phyloP scores from a whole-genome alignment of 2,113 vertebrate species.

The Rhinolophus ferrumequinum region DNA sequence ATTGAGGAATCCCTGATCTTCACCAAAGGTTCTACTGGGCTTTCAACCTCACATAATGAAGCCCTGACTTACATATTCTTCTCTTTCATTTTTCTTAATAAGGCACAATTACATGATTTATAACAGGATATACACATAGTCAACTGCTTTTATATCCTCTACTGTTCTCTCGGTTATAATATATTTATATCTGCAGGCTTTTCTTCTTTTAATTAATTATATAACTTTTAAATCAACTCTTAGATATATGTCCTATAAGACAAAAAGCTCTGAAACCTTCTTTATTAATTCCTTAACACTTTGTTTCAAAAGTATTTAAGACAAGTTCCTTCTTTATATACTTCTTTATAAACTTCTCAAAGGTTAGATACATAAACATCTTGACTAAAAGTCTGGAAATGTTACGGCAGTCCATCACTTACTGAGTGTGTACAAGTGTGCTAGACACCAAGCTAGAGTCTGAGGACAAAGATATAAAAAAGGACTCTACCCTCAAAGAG shows the following conservation, averaged over 20 bases:
- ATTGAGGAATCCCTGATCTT: not conserved
- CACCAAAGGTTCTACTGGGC: not conserved
- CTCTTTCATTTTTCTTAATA: not conserved
- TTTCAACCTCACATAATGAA: not conserved
- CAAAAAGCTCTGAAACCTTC: conserved; percentile 15
- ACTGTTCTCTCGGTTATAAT: not conserved
- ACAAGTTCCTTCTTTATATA: not conserved
- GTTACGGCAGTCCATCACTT: not conserved
- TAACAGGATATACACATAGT: not conserved
- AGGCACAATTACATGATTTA: not conserved
- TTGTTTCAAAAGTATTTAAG: not conserved
- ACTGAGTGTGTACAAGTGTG: not conserved
- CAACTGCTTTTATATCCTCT: not conserved
- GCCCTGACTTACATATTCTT: not conserved
- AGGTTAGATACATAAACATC: not conserved
- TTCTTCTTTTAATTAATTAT: not conserved
- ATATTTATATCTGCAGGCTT: not conserved
- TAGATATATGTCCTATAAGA: not conserved
- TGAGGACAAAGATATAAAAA: not conserved
- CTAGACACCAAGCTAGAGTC: not conserved
- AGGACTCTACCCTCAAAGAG: not conserved
- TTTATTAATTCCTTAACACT: not conserved
- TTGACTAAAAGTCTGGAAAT: not conserved
- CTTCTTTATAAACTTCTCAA: not conserved
- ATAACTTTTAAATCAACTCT: not conserved